Evolutionary conservation across 2,888 invertebrate species (phyloP).

Genomic region (Temnothorax ravouxi): DNA sequence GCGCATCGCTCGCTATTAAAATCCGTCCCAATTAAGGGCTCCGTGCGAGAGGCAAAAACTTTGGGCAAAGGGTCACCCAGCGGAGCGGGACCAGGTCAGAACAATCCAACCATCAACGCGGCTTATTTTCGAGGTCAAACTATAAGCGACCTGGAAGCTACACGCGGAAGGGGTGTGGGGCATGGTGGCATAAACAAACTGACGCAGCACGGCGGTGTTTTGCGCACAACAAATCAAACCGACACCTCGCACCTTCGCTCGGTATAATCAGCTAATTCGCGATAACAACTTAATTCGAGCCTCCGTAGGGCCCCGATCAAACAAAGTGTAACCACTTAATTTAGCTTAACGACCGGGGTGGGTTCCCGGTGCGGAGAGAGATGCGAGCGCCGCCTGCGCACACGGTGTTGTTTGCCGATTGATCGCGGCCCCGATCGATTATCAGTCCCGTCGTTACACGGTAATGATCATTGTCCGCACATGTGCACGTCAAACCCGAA

Average conservation of each 20-base stretch:
- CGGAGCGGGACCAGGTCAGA: conserved; percentile 50
- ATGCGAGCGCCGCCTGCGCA: conserved; percentile 65
- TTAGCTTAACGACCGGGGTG: conserved; percentile 77
- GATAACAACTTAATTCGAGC: conserved; percentile 84
- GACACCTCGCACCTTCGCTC: conserved; percentile 78
- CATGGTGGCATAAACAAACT: conserved; percentile 75
- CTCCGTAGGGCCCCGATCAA: conserved; percentile 81
- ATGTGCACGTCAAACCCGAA: conserved; percentile 67
- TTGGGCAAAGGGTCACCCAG: conserved; percentile 40
- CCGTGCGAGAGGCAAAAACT: conserved; percentile 53
- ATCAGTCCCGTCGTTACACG: conserved; percentile 71
- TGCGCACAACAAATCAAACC: conserved; percentile 82
- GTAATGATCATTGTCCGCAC: conserved; percentile 71
- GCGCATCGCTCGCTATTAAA: conserved; percentile 52
- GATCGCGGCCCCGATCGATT: conserved; percentile 62
- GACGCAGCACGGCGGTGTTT: conserved; percentile 67
- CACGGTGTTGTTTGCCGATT: conserved; percentile 51
- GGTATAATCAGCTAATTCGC: conserved; percentile 83
- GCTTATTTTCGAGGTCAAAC: conserved; percentile 72
- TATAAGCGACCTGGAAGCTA: conserved; percentile 70
- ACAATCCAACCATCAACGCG: conserved; percentile 57
- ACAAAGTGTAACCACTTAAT: conserved; percentile 83
- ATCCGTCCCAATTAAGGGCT: conserved; percentile 54
- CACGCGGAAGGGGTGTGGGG: conserved; percentile 62
- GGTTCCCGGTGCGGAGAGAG: conserved; percentile 64